Evolutionary conservation across 2,888 invertebrate genomes (phyloP), one percentile per base, ranked within the genome.

Genomic region (Drosophila conformis): DNA sequence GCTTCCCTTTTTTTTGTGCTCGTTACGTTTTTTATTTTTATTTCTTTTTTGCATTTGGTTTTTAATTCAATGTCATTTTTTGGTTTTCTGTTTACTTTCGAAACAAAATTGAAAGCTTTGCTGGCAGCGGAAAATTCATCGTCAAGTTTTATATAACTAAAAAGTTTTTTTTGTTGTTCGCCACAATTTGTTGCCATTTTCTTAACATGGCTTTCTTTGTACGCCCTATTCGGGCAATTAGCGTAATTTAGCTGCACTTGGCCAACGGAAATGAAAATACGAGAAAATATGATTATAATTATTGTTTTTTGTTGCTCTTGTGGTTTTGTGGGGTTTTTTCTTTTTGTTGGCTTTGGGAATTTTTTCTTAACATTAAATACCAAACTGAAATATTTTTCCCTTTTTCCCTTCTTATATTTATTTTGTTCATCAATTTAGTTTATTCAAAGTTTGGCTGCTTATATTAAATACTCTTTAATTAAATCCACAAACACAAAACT

Each of bases 211-310:
- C 78, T 73, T 84, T 78, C 68, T 74, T 86, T 70, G 13, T 61
- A 33, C 48, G 54, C 65, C 48, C 66, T 58, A 60, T 76, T 76
- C 58, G 59, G 56, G 76, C 71, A 85, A 85, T 85, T 82, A 87
- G 81, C 81, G 90, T 88, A 89, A 86, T 88, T 89, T 82, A 88
- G 83, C 89, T 86, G 88, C 90, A 85, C 71, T 85, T 78, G 82
- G 78, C 78, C 78, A 76, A 73, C 88, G 89, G 85, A 85, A 87
- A 84, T 82, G 76, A 76, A 87, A 80, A 78, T 82, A 73, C 69
- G 72, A 73, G 33, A 56, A 71, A 67, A 70, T 53, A 75, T 77
- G 72, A 72, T 53, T 51, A 38, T 65, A 66, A 76, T 64, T 31
- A 52, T 56, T 57, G 21, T 61, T 59, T 42, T 15, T 57, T 57